A percentile compares a stretch with the other conserved stretches of the same genome.
Conservation (phyloP, 2,113 vertebrate species). For the Podiceps cristatus region DNA sequence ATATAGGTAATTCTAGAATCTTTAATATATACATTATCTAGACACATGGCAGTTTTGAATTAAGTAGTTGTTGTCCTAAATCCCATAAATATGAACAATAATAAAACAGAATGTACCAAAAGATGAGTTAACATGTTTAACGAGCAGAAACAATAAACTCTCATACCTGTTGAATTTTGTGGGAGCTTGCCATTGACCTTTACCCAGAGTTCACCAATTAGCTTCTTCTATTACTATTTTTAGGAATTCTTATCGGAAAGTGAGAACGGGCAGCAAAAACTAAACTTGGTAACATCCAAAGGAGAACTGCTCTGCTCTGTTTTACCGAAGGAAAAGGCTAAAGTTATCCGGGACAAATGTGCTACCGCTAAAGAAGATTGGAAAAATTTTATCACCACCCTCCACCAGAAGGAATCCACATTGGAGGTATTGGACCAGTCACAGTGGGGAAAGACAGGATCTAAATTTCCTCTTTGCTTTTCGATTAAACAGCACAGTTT, state of each 20-base stretch:
- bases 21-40: background rate
- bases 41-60: background rate
- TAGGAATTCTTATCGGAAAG: conserved; percentile 93
- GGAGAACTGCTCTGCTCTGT: conserved; percentile 89
- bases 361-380: conserved; percentile 88
- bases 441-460: background rate
- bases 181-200: background rate
- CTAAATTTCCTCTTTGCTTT: background rate
- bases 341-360: conserved; percentile 85
- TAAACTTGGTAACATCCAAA: conserved; percentile 85
- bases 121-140: background rate
- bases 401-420: conserved; percentile 88
- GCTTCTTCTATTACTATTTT: background rate
- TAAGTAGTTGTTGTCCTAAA: background rate
- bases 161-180: background rate
- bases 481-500: background rate
- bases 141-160: background rate
- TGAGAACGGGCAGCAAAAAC: conserved; percentile 91
- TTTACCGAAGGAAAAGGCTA: conserved; percentile 85
- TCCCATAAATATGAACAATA: background rate
- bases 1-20: background rate
- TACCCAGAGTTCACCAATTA: background rate
- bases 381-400: conserved; percentile 88
- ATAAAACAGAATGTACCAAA: background rate
- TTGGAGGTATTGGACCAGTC: conserved; percentile 82